Evolutionary conservation across 1,140 invertebrate genomes (phyloP).

Genomic region (Camponotus pennsylvanicus): DNA sequence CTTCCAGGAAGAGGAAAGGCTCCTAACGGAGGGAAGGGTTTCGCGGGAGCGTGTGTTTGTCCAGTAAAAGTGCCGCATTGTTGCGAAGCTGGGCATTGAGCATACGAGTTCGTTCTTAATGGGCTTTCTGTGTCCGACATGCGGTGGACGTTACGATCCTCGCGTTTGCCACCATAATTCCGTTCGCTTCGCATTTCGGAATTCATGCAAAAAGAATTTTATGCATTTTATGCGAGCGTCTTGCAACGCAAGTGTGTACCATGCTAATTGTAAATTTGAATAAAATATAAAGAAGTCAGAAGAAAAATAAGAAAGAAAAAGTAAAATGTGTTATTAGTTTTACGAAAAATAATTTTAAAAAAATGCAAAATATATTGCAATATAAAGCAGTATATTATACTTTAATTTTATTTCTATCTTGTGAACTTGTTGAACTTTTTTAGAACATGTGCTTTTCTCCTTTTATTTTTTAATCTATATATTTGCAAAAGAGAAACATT

Average conservation of each 20-base stretch:
- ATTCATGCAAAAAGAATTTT: conserved; percentile 32
- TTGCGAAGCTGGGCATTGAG: conserved; percentile 54
- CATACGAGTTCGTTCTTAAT: conserved; percentile 62
- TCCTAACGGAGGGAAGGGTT: conserved; percentile 4
- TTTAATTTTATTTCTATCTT: background rate
- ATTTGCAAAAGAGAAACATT: conserved; percentile 1
- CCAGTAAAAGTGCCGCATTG: conserved; percentile 60
- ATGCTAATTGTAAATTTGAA: conserved; percentile 24
- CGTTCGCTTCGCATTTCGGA: conserved; percentile 28
- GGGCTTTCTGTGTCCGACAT: conserved; percentile 62
- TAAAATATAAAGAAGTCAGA: background rate
- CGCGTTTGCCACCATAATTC: conserved; percentile 34
- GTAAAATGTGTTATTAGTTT: background rate
- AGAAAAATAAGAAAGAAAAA: background rate
- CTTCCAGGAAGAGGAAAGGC: conserved; percentile 26
- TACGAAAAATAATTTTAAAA: background rate
- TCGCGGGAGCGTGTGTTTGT: conserved; percentile 42
- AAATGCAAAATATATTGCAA: background rate
- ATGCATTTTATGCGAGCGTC: background rate
- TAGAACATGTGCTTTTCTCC: too few species aligned
- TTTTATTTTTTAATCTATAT: background rate
- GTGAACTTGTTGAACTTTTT: too few species aligned
- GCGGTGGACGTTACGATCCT: conserved; percentile 16
- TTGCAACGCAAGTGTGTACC: background rate
- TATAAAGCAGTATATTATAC: background rate